A percentile compares a stretch with the other conserved stretches of the same genome.
phyloP scores from a whole-genome alignment of 2,797 vertebrate genomes.

The Diplodus sargus region DNA sequence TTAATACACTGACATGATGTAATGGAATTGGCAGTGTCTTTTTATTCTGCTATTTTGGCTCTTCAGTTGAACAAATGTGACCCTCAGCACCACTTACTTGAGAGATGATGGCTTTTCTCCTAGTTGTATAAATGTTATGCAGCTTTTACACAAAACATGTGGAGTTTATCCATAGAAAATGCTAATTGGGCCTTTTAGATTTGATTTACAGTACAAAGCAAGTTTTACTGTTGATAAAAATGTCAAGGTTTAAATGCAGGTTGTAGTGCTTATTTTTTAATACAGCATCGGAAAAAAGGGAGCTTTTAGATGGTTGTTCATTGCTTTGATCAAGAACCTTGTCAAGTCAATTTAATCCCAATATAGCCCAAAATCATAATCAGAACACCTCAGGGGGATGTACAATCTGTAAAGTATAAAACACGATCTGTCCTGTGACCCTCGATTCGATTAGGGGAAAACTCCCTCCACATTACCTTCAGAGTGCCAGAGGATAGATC shows the following conservation, averaged over 20 bases:
- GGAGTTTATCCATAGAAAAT: constrained; percentile 20
- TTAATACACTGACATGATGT: constrained; percentile 73
- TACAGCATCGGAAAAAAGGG: background rate
- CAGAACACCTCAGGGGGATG: too few relatives aligned
- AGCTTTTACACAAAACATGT: constrained; percentile 20
- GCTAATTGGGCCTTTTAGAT: constrained; percentile 43
- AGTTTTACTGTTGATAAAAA: constrained; percentile 34
- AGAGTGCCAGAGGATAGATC: too few relatives aligned
- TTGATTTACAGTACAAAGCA: constrained; percentile 33
- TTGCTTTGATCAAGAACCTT: background rate
- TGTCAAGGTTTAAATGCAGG: constrained; percentile 18
- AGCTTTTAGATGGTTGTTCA: background rate
- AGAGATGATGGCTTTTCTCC: constrained; percentile 33
- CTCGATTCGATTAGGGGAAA: too few relatives aligned
- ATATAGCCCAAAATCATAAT: too few relatives aligned
- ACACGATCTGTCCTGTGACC: too few relatives aligned
- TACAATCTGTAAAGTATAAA: too few relatives aligned
- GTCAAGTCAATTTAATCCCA: too few relatives aligned
- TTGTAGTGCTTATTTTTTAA: background rate
- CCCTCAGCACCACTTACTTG: constrained; percentile 38
- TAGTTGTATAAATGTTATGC: constrained; percentile 21
- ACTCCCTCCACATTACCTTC: too few relatives aligned
- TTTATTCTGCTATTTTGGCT: constrained; percentile 58
- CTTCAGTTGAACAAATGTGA: constrained; percentile 52
- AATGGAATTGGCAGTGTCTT: constrained; percentile 73